These are phyloP conservation scores for Sesia bembeciformis DNA, from an alignment of 2,888 invertebrate species.

Conservation along the genomic window DNA sequence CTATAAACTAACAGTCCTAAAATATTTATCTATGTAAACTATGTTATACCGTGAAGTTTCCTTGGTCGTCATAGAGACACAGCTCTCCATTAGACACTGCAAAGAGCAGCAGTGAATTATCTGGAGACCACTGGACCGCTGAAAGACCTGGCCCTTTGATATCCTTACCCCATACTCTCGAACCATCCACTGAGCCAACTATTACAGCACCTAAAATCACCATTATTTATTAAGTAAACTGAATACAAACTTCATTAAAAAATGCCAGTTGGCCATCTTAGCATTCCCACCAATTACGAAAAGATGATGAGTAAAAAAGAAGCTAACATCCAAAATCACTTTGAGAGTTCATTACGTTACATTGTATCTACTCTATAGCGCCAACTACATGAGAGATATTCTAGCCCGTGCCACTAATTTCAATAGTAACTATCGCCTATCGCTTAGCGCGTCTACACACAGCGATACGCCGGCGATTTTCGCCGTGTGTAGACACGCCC, in stretches of 20 bases:
- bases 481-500: too few species aligned
- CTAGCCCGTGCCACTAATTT: too few species aligned
- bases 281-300: background rate
- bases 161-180: slow-evolving; percentile 98
- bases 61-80: slow-evolving; percentile 95
- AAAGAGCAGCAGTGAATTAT: slow-evolving; percentile 91
- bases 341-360: too few species aligned
- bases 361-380: too few species aligned
- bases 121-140: slow-evolving; percentile 97
- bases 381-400: too few species aligned
- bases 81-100: slow-evolving; percentile 93
- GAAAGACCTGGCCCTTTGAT: slow-evolving; percentile 87
- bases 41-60: slow-evolving; percentile 79
- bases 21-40: background rate
- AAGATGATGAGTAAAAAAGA: background rate
- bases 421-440: too few species aligned
- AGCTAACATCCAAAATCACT: too few species aligned
- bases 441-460: too few species aligned
- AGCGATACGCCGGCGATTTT: too few species aligned
- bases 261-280: too few species aligned
- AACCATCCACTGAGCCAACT: slow-evolving; percentile 97
- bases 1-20: too few species aligned
- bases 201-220: slow-evolving; percentile 84
- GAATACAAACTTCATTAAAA: too few species aligned
- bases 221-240: background rate